Evolutionary conservation across 1,140 invertebrate genomes (phyloP), one percentile per base, ranked within the genome.

Genomic region (Telenomus remus): DNA sequence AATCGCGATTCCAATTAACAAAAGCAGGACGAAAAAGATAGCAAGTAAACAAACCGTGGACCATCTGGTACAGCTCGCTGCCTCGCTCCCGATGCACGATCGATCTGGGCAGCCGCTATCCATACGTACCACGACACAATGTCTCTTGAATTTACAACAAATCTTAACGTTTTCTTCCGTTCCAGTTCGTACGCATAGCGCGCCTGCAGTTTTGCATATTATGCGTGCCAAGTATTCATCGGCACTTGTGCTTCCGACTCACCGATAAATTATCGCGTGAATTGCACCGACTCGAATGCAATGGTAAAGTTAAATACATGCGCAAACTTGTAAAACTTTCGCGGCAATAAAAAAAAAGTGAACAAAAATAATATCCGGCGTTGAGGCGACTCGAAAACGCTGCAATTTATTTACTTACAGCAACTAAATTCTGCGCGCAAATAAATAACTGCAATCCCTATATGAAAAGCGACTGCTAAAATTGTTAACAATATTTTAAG

Each of bases 31-130:
- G 61, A 56, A 69, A 56, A 55, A 39, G 27, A 68, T 49, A 65
- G 51, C 55, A 51, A 65, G 65, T 63, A 78, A 82, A 79, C 75
- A 77, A 75, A 79, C 78, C 78, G 73, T 81, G 19, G 80, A 81
- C 81, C 77, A 65, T 76, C 66, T 66, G 79, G 73, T 73, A 34
- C 69, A 60, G 79, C 80, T 82, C 81, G 81, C 81, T 80, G 81
- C 75, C 79, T 56, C 59, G 73, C 80, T 81, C 79, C 79, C 79
- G 80, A 79, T 76, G 79, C 71, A 77, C 80, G 81, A 82, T 82
- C 81, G 79, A 81, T 81, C 79, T 71, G 70, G 66, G 70, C 65
- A 76, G n/a, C 59, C 19, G 19, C 64, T 66, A 72, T 72, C 51
- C 75, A 64, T 57, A 72, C 69, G 48, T 49, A 19, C 54, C 63